Evolutionary conservation across 2,888 invertebrate genomes (phyloP).

Genomic region (Megalurothrips usitatus): DNA sequence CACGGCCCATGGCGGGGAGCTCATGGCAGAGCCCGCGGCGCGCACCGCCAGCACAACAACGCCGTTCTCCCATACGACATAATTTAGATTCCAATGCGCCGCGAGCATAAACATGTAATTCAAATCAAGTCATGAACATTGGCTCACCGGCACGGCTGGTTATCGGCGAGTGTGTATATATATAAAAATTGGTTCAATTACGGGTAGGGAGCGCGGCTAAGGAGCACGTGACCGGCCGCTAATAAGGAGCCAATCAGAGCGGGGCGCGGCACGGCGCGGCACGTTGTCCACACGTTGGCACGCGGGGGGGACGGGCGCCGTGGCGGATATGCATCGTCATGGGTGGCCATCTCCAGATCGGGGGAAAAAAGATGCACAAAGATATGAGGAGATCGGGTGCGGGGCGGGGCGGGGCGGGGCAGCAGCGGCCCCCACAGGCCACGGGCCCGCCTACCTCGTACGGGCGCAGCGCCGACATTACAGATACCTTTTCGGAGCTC

Average conservation of each 20-base stretch:
- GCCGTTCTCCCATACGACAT: not conserved
- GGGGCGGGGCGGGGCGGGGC: too few species aligned
- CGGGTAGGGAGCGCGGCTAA: not conserved
- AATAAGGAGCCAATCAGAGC: not conserved
- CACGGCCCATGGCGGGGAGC: too few species aligned
- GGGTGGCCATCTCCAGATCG: too few species aligned
- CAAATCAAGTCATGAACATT: slow-evolving; percentile 6
- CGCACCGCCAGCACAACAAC: not conserved
- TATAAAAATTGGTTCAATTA: slow-evolving; percentile 2
- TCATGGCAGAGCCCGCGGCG: too few species aligned
- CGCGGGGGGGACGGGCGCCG: too few species aligned
- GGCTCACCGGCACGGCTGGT: not conserved
- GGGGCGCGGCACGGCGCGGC: not conserved
- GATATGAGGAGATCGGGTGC: too few species aligned
- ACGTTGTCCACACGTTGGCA: not conserved
- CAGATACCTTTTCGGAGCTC: too few species aligned
- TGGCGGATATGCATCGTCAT: too few species aligned
- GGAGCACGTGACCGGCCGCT: not conserved
- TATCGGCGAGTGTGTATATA: not conserved
- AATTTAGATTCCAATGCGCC: not conserved
- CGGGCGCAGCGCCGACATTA: too few species aligned
- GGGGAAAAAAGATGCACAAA: too few species aligned
- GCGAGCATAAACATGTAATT: not conserved
- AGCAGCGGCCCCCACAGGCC: too few species aligned
- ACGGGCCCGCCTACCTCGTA: too few species aligned